Evolutionary conservation across 2,113 vertebrate species (phyloP).

Genomic region (Tapirus terrestris): DNA sequence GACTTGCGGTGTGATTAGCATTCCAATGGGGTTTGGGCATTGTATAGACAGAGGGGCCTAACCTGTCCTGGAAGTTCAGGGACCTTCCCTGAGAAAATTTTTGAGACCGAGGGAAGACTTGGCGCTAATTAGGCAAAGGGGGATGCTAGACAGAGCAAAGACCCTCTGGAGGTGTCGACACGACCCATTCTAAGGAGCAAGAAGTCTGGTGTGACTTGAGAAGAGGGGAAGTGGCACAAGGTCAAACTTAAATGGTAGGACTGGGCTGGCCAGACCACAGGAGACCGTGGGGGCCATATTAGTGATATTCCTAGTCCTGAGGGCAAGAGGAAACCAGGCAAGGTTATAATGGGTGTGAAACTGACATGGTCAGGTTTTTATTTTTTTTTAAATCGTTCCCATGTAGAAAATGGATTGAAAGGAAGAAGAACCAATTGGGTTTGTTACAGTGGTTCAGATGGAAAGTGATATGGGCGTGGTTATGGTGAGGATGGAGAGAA

Average conservation of each 20-base stretch:
- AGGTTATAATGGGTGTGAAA: background rate
- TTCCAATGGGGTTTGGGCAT: background rate
- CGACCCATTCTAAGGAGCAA: background rate
- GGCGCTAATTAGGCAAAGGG: too few relatives aligned
- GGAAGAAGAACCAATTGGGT: background rate
- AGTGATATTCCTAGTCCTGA: background rate
- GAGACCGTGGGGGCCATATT: too few relatives aligned
- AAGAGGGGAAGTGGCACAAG: background rate
- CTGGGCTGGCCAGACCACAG: background rate
- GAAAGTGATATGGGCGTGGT: background rate
- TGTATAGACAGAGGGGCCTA: fast-evolving
- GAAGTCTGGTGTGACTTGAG: background rate
- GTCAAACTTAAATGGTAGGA: fast-evolving
- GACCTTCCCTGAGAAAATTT: background rate
- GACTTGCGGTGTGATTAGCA: fast-evolving
- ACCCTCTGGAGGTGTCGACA: too few relatives aligned
- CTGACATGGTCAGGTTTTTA: background rate
- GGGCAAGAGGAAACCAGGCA: background rate
- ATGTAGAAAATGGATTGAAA: background rate
- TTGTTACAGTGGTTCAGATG: background rate
- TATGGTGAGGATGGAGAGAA: background rate
- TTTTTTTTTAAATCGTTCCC: background rate
- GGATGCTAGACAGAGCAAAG: background rate
- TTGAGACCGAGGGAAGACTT: background rate
- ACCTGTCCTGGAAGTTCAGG: background rate